Evolutionary conservation across 2,797 vertebrate species (phyloP).

Genomic region (Ctenopoma kingsleyae): DNA sequence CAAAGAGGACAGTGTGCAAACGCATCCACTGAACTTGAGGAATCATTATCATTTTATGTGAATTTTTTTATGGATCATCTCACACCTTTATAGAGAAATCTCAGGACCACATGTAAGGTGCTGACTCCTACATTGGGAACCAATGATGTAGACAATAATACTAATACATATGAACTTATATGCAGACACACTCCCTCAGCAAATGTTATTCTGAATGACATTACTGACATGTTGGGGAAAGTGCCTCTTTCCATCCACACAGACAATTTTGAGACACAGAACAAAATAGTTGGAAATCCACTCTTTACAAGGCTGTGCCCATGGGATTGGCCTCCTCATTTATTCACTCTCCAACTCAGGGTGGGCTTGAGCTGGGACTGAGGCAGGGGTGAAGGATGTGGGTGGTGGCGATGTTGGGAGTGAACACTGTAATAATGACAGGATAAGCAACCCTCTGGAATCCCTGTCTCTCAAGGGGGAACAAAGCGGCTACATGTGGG

Average conservation of each 20-base stretch:
- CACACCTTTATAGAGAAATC: neutral
- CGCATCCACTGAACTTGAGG: neutral
- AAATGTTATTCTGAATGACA: slow-evolving; percentile 22
- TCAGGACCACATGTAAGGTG: neutral
- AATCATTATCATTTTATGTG: neutral
- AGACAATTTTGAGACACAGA: slow-evolving; percentile 35
- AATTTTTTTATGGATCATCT: neutral
- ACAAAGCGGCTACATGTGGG: slow-evolving; percentile 42
- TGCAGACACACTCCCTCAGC: slow-evolving; percentile 6
- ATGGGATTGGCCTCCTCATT: slow-evolving; percentile 56
- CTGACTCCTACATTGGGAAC: too few relatives aligned
- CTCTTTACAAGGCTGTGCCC: slow-evolving; percentile 42
- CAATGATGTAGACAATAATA: too few relatives aligned
- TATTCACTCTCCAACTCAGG: slow-evolving; percentile 43
- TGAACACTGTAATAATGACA: slow-evolving; percentile 62
- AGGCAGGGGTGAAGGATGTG: slow-evolving; percentile 23
- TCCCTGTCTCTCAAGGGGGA: slow-evolving; percentile 48
- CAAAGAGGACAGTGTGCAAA: too few relatives aligned
- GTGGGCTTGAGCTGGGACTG: slow-evolving; percentile 40
- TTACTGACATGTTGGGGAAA: slow-evolving; percentile 21
- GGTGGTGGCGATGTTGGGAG: slow-evolving; percentile 7
- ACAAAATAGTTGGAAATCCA: slow-evolving; percentile 43
- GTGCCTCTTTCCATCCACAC: slow-evolving; percentile 24
- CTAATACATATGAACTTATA: neutral
- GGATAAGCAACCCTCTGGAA: slow-evolving; percentile 60